Base-by-base conservation (phyloP, 2,888 invertebrate genomes). In the Polia nebulosa region DNA sequence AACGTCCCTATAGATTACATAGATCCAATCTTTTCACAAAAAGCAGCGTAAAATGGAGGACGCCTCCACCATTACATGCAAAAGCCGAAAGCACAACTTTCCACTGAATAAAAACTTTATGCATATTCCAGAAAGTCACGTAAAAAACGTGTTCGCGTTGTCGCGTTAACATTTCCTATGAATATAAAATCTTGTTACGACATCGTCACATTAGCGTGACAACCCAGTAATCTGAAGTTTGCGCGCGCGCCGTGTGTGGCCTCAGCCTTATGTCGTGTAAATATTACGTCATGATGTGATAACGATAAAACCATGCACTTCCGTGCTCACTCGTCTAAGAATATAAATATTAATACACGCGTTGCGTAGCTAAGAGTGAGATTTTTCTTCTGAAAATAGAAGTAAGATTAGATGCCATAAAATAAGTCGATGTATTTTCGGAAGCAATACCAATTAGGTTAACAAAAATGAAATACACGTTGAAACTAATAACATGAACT, bases 241-340 rank as follows among this genome's bases (percentile, higher is more conserved):
- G 65, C 67, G 72, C 65, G 44, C 62, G 68, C 80, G 72, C 69
- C 70, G 75, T 71, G 85, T 84, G 82, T 82, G 85, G 85, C 83
- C 86, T 80, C 79, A 63, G 66, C 77, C 73, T 81, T 81, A 77
- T 71, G 51, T 73, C 41, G 47, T 77, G 84, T 85, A 83, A 84
- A 85, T 80, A 87, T 88, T 85, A 82, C 86, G 83, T 82, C 85
- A 87, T 65, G 22, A 49, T 25, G 57, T 83, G 86, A 88, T 88
- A 87, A 84, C 83, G 87, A 89, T 88, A 87, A 85, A 77, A 72
- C 69, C 81, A 70, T 85, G 77, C 82, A 83, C 81, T 88, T 86
- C 81, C 82, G 69, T 64, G 55, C 69, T 62, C 45, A 55, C 44
- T 58, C 36, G 60, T 62, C 39, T 71, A 55, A 13, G 15, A 58